A percentile compares a stretch with the other conserved stretches of the same genome.
Conservation (phyloP, 2,113 vertebrate genomes). For the Ceratotherium simum region DNA sequence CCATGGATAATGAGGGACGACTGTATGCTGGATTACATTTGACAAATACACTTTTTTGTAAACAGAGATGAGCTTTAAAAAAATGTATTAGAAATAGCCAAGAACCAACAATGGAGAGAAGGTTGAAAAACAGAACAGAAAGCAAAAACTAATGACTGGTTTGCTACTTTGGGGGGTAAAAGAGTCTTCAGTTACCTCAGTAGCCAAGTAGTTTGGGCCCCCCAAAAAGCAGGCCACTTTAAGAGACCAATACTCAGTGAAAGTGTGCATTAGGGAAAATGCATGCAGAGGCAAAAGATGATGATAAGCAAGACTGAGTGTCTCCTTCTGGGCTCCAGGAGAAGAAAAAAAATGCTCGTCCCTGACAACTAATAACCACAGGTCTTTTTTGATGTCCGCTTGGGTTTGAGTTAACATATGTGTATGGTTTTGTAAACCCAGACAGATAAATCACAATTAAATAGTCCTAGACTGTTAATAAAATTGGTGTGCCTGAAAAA, state of each 20-base stretch:
- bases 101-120: background rate
- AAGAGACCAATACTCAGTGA: background rate
- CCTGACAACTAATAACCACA: background rate
- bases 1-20: too few species aligned
- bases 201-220: fast-evolving
- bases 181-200: background rate
- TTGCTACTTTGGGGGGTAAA: background rate
- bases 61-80: background rate
- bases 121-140: background rate
- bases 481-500: background rate
- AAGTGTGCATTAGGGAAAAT: background rate
- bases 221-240: background rate
- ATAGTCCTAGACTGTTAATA: background rate
- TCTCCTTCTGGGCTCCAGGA: background rate
- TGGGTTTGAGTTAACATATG: background rate
- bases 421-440: background rate
- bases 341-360: background rate
- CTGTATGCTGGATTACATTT: background rate
- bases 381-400: background rate
- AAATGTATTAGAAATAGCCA: background rate
- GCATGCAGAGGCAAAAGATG: background rate
- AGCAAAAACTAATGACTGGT: background rate
- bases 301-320: background rate
- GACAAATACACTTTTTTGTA: background rate
- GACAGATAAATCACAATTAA: background rate